Conservation (phyloP, 1,140 invertebrate species). For the Patella vulgata region DNA sequence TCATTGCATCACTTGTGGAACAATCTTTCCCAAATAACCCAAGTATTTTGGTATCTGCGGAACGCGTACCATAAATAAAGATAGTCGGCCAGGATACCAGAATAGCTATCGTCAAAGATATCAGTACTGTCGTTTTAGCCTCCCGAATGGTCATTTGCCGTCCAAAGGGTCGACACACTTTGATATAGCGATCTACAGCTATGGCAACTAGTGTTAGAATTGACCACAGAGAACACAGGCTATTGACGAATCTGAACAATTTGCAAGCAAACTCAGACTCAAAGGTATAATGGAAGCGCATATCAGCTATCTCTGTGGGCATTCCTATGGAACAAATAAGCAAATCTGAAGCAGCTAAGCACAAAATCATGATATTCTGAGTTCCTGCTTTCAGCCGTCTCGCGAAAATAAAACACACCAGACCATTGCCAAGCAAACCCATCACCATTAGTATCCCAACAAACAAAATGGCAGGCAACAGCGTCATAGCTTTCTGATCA, state of each 20-base stretch:
- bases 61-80: slow-evolving; percentile 13
- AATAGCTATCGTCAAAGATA: slow-evolving; percentile 5
- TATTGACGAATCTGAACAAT: slow-evolving; percentile 44
- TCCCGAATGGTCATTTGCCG: slow-evolving; percentile 37
- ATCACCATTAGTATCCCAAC: slow-evolving; percentile 26
- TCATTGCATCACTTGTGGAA: slow-evolving; percentile 35
- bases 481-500: slow-evolving; percentile 9
- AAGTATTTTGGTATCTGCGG: background rate
- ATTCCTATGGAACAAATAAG: slow-evolving; percentile 31
- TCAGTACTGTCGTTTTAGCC: slow-evolving; percentile 7
- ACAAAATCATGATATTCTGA: slow-evolving; percentile 31
- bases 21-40: slow-evolving; percentile 41
- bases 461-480: slow-evolving; percentile 33
- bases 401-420: slow-evolving; percentile 39
- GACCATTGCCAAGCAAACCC: slow-evolving; percentile 19
- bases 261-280: slow-evolving; percentile 39
- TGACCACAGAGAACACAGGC: slow-evolving; percentile 40
- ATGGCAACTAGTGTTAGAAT: slow-evolving; percentile 45
- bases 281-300: slow-evolving; percentile 39
- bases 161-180: slow-evolving; percentile 43
- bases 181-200: slow-evolving; percentile 45
- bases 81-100: slow-evolving; percentile 18
- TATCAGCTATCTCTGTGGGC: slow-evolving; percentile 44
- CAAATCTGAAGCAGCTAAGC: slow-evolving; percentile 37
- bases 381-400: slow-evolving; percentile 29